phyloP scores from a whole-genome alignment of 1,140 invertebrate genomes.

The Brachystomella parvula region DNA sequence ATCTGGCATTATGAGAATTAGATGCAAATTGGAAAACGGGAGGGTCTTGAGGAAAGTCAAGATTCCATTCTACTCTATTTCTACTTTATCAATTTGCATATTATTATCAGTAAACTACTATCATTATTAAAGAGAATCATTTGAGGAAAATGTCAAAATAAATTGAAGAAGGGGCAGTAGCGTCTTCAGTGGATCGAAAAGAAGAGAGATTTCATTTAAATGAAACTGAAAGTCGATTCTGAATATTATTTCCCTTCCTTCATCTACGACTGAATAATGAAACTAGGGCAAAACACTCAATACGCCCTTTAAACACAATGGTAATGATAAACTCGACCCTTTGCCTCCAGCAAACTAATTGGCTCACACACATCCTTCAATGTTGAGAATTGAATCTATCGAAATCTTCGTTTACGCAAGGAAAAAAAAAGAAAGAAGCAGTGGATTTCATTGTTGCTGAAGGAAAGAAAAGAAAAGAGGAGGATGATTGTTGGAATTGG shows the following conservation, averaged over 20 bases:
- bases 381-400: not conserved
- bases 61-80: not conserved
- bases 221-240: not conserved
- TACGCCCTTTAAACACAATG: slow-evolving; percentile 34
- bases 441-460: not conserved
- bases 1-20: not conserved
- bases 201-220: no score
- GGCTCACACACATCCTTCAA: slow-evolving; percentile 28
- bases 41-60: not conserved
- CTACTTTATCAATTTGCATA: not conserved
- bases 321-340: slow-evolving; percentile 29
- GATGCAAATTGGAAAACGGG: not conserved
- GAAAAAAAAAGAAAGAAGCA: no score
- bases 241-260: not conserved
- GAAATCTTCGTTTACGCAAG: not conserved
- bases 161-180: not conserved
- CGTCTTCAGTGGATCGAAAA: not conserved
- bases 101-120: not conserved
- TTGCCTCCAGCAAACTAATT: slow-evolving; percentile 33
- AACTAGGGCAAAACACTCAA: slow-evolving; percentile 22
- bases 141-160: not conserved
- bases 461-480: not conserved
- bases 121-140: not conserved
- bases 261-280: not conserved
- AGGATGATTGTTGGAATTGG: not conserved